These are phyloP conservation scores for Acanthornis magna DNA, from an alignment of 2,797 vertebrate species.

Conservation along the genomic window DNA sequence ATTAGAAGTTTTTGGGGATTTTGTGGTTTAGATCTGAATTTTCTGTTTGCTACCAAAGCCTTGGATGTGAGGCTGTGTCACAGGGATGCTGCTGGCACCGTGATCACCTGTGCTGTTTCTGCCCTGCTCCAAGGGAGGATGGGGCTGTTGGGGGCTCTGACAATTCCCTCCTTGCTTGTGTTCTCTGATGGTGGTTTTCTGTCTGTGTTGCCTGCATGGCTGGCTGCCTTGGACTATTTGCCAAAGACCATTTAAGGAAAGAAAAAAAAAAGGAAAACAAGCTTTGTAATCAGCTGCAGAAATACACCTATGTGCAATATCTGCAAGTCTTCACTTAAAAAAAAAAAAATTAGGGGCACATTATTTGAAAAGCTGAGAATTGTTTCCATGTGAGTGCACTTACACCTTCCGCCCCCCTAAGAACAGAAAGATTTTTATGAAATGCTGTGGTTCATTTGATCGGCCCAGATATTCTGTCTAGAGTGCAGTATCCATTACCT, in stretches of 20 bases:
- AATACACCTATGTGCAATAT: neutral
- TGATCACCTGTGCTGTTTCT: neutral
- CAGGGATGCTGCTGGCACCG: neutral
- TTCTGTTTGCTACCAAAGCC: neutral
- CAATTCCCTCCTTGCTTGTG: neutral
- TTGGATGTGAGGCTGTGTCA: neutral
- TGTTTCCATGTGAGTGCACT: neutral
- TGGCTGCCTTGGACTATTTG: neutral
- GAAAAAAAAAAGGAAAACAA: neutral
- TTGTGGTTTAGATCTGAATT: neutral
- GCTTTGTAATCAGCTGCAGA: neutral
- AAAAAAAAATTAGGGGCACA: neutral
- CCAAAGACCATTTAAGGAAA: neutral
- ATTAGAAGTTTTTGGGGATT: neutral
- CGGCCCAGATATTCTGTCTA: neutral
- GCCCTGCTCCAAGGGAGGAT: neutral
- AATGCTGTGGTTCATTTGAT: neutral
- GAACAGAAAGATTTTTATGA: neutral
- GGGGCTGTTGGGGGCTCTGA: neutral
- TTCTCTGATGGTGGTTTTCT: neutral
- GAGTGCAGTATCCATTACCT: neutral
- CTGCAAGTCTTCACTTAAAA: neutral
- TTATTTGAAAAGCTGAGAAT: neutral
- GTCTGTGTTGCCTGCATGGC: neutral
- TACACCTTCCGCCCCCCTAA: neutral